Evolutionary conservation across 2,113 vertebrate species (phyloP).

Genomic region (Scatophagus argus): DNA sequence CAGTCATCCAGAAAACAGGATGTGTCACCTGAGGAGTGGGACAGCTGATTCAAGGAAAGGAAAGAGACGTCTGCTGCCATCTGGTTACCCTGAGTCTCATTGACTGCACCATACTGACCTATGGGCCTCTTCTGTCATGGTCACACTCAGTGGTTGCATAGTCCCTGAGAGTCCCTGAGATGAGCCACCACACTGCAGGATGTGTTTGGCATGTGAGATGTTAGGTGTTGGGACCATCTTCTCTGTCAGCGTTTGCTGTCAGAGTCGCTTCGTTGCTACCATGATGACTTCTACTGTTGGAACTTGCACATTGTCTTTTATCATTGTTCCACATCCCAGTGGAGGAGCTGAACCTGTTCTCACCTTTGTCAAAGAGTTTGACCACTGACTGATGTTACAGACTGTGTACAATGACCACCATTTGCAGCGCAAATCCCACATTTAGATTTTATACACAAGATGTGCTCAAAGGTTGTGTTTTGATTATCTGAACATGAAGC

Average conservation of each 20-base stretch:
- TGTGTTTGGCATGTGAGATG: conserved; percentile 5
- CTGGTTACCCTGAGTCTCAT: conserved; percentile 18
- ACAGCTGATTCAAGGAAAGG: conserved; percentile 36
- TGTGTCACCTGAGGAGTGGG: conserved; percentile 47
- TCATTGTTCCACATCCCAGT: background rate
- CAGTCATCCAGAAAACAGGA: conserved; percentile 45
- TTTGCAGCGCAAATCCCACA: background rate
- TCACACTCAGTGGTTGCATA: background rate
- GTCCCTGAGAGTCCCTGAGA: background rate
- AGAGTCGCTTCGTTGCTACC: background rate
- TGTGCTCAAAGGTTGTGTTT: background rate
- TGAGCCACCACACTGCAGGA: conserved; percentile 20
- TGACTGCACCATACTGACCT: conserved; percentile 27
- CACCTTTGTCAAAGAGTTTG: background rate
- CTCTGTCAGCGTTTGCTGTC: too few relatives aligned
- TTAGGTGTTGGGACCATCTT: background rate
- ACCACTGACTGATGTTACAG: background rate
- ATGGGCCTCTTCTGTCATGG: conserved; percentile 5
- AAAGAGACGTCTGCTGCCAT: conserved; percentile 29
- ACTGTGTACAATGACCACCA: background rate
- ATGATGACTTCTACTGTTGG: background rate
- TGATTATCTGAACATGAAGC: background rate
- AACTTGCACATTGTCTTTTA: background rate
- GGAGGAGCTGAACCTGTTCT: background rate
- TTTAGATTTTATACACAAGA: background rate